These are phyloP conservation scores for Xanthorhoe spadicearia DNA, from an alignment of 2,888 invertebrate species.

Conservation along the genomic window DNA sequence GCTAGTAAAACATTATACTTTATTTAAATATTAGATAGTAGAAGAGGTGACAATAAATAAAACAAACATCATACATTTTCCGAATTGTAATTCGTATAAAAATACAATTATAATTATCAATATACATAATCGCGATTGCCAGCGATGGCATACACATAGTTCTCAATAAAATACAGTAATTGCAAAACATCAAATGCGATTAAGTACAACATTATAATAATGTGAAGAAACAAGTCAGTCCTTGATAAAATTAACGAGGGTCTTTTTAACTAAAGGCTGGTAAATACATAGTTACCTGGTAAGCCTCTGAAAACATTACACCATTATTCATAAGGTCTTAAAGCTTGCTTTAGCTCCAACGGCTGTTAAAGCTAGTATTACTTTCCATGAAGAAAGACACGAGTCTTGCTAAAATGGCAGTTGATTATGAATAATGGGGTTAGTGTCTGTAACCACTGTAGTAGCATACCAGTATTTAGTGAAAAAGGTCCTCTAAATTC, in stretches of 20 bases:
- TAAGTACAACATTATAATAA: conserved; percentile 73
- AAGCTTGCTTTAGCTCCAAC: too few relatives aligned
- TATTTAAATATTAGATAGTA: too few relatives aligned
- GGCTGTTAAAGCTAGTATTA: too few relatives aligned
- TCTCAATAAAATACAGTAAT: conserved; percentile 63
- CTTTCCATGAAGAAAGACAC: too few relatives aligned
- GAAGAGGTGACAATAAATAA: conserved; percentile 48
- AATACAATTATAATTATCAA: conserved; percentile 79
- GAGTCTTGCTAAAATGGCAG: too few relatives aligned
- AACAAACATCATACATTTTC: conserved; percentile 50
- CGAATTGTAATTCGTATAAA: conserved; percentile 81
- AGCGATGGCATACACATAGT: conserved; percentile 66
- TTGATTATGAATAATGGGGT: neutral
- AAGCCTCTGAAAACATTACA: neutral
- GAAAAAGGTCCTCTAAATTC: conserved; percentile 27
- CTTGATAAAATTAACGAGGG: conserved; percentile 28
- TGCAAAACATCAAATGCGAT: conserved; percentile 68
- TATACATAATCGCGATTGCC: conserved; percentile 78
- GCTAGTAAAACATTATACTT: too few relatives aligned
- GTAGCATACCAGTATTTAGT: conserved; percentile 11
- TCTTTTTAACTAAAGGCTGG: conserved; percentile 9
- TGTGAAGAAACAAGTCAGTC: conserved; percentile 70
- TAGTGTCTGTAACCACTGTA: neutral
- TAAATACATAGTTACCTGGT: neutral
- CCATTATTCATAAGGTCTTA: too few relatives aligned